Conservation (phyloP, 2,797 vertebrate genomes). For the Sebastes miniatus region DNA sequence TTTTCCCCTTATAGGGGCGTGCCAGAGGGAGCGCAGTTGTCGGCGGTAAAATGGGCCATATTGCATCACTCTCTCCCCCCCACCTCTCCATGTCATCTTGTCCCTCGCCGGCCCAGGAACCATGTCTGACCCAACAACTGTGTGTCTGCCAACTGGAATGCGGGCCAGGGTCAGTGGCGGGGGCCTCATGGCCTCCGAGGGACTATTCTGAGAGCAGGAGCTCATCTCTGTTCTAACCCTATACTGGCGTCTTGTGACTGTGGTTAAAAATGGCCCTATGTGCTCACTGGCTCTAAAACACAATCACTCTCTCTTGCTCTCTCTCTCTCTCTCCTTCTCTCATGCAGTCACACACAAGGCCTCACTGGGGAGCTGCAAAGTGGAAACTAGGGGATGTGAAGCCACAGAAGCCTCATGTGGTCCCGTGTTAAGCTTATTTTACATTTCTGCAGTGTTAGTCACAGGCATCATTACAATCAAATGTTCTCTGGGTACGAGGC, state of each 20-base stretch:
- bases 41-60: constrained; percentile 67
- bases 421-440: constrained; percentile 21
- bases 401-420: constrained; percentile 30
- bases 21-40: constrained; percentile 64
- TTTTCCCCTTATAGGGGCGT: constrained; percentile 62
- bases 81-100: constrained; percentile 46
- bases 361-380: constrained; percentile 41
- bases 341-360: constrained; percentile 12
- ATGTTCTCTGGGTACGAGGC: background rate
- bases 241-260: constrained; percentile 82
- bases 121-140: constrained; percentile 81
- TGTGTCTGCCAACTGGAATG: constrained; percentile 82
- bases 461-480: constrained; percentile 17
- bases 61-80: constrained; percentile 59
- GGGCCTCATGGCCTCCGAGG: constrained; percentile 68
- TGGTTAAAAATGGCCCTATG: constrained; percentile 77
- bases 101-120: constrained; percentile 66
- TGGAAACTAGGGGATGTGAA: constrained; percentile 43
- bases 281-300: constrained; percentile 65
- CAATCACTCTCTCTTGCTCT: constrained; percentile 35
- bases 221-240: constrained; percentile 80
- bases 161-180: constrained; percentile 72
- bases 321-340: background rate
- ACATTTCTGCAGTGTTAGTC: constrained; percentile 27
- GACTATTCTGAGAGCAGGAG: constrained; percentile 82